phyloP scores from a whole-genome alignment of 2,113 vertebrate genomes.

The Calyptommatus sinebrachiatus region DNA sequence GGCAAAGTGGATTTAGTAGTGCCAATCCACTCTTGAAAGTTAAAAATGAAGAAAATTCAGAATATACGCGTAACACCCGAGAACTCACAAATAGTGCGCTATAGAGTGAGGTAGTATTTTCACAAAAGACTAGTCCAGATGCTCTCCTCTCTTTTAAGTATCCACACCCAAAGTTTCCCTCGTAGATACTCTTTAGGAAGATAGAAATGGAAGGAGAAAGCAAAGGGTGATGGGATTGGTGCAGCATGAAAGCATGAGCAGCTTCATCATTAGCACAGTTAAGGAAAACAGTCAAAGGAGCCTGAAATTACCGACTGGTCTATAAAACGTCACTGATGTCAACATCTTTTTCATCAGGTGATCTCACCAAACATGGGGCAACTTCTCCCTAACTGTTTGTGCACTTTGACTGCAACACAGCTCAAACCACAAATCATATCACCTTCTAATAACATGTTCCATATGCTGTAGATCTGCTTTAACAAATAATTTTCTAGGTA shows the following conservation, averaged over 20 bases:
- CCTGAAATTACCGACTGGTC: constrained; percentile 50
- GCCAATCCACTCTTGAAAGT: constrained; percentile 68
- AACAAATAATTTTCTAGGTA: background rate
- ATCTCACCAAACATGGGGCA: constrained; percentile 1
- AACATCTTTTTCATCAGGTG: constrained; percentile 27
- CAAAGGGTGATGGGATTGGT: constrained; percentile 74
- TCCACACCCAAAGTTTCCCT: constrained; percentile 92
- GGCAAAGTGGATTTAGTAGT: constrained; percentile 62
- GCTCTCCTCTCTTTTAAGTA: constrained; percentile 90
- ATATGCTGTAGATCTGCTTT: background rate
- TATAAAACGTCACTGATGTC: background rate
- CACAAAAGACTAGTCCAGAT: constrained; percentile 94
- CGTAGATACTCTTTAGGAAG: constrained; percentile 89
- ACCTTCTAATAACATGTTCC: background rate
- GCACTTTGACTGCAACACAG: constrained; percentile 13
- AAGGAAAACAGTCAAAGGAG: constrained; percentile 61
- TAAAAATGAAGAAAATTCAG: constrained; percentile 55
- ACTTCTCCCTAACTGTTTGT: background rate
- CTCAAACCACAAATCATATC: background rate
- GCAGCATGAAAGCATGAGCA: constrained; percentile 68
- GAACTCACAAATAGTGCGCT: constrained; percentile 95
- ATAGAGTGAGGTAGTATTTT: constrained; percentile 93
- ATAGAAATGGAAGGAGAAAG: constrained; percentile 76
- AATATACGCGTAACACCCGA: constrained; percentile 69
- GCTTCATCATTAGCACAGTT: constrained; percentile 65